Evolutionary conservation across 2,797 vertebrate species (phyloP).

Genomic region (Muscicapa striata): DNA sequence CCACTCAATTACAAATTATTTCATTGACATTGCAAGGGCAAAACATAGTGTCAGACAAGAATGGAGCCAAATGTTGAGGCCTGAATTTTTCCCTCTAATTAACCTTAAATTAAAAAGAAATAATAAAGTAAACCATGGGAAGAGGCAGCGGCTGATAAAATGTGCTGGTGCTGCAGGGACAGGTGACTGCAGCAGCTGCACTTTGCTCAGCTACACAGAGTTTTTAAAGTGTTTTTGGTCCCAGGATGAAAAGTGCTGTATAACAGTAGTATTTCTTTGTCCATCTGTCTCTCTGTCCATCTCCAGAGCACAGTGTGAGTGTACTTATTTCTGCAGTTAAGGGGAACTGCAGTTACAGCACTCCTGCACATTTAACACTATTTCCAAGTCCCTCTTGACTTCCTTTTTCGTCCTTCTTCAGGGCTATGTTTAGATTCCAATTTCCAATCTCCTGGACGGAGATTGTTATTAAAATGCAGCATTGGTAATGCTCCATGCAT

Average conservation of each 20-base stretch:
- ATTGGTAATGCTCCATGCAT: background rate
- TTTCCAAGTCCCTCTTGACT: slow-evolving; percentile 6
- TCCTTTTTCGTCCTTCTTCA: slow-evolving; percentile 30
- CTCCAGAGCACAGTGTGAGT: background rate
- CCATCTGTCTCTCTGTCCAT: background rate
- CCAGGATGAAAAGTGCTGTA: background rate
- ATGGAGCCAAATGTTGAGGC: background rate
- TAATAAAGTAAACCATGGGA: background rate
- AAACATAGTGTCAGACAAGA: background rate
- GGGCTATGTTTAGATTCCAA: slow-evolving; percentile 25
- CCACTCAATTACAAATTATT: background rate
- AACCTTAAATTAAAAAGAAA: background rate
- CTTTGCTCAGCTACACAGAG: slow-evolving; percentile 3
- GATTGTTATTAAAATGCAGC: slow-evolving; percentile 26
- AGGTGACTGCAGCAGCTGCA: background rate
- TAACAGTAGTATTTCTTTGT: background rate
- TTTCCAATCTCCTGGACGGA: slow-evolving; percentile 14
- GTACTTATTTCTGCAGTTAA: background rate
- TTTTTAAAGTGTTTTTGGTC: background rate
- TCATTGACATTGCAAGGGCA: background rate
- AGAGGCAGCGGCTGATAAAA: accelerated
- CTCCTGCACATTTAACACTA: background rate
- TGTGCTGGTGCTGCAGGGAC: background rate
- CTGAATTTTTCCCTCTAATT: background rate
- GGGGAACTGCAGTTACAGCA: background rate